Evolutionary conservation across 2,888 invertebrate species (phyloP), one percentile per base, ranked within the genome.

Genomic region (Coelinius sp.): DNA sequence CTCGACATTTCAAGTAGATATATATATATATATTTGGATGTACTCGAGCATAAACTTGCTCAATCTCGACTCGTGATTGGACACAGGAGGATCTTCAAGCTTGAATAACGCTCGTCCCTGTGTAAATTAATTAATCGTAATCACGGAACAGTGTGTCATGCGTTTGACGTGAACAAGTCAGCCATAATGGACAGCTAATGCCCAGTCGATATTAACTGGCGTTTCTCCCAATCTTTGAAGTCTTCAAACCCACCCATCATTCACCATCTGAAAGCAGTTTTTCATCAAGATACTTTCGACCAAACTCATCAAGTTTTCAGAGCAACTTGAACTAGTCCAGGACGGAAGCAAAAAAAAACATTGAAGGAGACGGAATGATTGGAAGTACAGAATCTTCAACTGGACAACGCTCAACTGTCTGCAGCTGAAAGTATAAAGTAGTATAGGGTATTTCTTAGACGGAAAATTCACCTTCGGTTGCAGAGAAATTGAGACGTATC

Each of bases 121-220:
- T 69, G 71, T 74, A 62, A 71, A 73, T 73, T 69, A 74, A 74
- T 72, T 72, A 73, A 72, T 70, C 62, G 41, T 59, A 64, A 70
- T 27, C 41, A 20, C 35, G 59, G 22, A 24, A 38, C 53, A 27
- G 56, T 27, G 27, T 53, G 20, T 49, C 46, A 4, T 49, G 27
- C 64, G 20, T 68, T 68, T 70, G 64, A 64, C 63, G 41, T 24
- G 27, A 17, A 24, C 10, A 27, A 69, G 35, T 69, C 31, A 46
- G 24, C 38, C 27, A 22, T 70, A n/a, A 44, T 65, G n/a, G 41
- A n/a, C 44, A 38, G 25, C 35, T 20, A 62, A 68, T 71, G 71
- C 20, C 62, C 41, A 49, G 52, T 67, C 49, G 53, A 67, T 67
- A 63, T 71, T 71, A 62, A 63, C 31, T 27, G 24, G 52, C n/a